Percentiles rank a stretch among this genome's conserved stretches.
These are phyloP conservation scores for Sebastes oblongus DNA, from an alignment of 2,797 vertebrate species.

Conservation along the genomic window DNA sequence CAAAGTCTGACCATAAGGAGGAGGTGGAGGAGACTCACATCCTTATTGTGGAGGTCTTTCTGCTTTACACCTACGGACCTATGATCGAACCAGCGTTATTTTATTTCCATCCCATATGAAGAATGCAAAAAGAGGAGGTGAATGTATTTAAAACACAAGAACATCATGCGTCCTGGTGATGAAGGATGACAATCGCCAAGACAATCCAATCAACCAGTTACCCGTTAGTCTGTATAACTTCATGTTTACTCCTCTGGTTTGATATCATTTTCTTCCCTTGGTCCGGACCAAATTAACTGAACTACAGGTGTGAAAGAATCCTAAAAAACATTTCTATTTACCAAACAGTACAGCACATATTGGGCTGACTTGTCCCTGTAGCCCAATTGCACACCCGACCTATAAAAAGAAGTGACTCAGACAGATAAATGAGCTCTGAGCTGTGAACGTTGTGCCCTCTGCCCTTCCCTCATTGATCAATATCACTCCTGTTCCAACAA, in stretches of 20 bases:
- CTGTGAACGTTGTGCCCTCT: background rate
- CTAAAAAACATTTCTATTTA: background rate
- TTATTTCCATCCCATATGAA: constrained; percentile 95
- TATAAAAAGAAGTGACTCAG: background rate
- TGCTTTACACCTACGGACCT: constrained; percentile 91
- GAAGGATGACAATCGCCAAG: background rate
- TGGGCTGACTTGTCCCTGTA: background rate
- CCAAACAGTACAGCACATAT: background rate
- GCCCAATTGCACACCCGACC: background rate
- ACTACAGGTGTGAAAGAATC: too few species aligned
- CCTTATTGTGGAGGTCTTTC: constrained; percentile 92
- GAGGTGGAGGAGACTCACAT: constrained; percentile 82
- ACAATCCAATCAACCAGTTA: background rate
- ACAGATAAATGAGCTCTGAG: constrained; percentile 9
- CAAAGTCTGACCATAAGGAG: constrained; percentile 70
- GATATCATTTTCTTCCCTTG: too few species aligned
- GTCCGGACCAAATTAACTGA: too few species aligned
- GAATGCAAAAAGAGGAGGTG: constrained; percentile 94
- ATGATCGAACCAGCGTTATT: constrained; percentile 90
- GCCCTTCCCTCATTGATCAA: constrained; percentile 22
- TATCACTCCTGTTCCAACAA: background rate
- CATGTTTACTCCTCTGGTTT: background rate
- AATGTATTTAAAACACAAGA: constrained; percentile 92
- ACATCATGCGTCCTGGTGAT: constrained; percentile 78
- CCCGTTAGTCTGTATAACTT: background rate